Conservation (phyloP, 2,888 invertebrate genomes). For the Brenthis daphne region DNA sequence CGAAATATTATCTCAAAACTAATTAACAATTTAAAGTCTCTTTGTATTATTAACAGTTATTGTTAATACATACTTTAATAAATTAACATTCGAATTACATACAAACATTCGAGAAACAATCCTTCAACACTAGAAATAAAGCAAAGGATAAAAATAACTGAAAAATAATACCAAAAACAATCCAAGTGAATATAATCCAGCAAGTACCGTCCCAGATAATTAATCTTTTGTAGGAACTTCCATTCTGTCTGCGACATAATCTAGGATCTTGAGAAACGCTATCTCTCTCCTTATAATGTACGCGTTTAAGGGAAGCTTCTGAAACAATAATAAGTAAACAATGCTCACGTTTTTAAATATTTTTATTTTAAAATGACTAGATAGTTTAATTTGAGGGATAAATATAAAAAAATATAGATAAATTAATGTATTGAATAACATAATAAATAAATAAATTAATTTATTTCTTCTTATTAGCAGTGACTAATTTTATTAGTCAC, state of each 20-base stretch:
- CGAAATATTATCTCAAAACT: too few relatives aligned
- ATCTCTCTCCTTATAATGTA: constrained; percentile 42
- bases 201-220: constrained; percentile 37
- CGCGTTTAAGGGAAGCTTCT: constrained; percentile 40
- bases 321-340: constrained; percentile 38
- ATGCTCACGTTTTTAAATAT: constrained; percentile 22
- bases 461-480: too few relatives aligned
- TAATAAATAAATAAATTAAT: too few relatives aligned
- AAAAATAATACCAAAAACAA: constrained; percentile 18
- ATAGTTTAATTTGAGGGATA: too few relatives aligned
- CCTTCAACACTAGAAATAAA: background rate
- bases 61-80: too few relatives aligned
- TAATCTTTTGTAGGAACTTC: constrained; percentile 40
- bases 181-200: constrained; percentile 19
- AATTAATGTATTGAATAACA: too few relatives aligned
- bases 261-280: constrained; percentile 49
- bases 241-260: constrained; percentile 45
- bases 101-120: background rate
- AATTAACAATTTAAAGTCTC: too few relatives aligned
- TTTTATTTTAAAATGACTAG: background rate
- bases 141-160: background rate
- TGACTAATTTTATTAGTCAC: too few relatives aligned
- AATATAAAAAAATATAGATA: too few relatives aligned
- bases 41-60: too few relatives aligned
- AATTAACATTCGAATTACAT: too few relatives aligned